Evolutionary conservation across 2,888 invertebrate genomes (phyloP).

Genomic region (Zaprionus obscuricornis): DNA sequence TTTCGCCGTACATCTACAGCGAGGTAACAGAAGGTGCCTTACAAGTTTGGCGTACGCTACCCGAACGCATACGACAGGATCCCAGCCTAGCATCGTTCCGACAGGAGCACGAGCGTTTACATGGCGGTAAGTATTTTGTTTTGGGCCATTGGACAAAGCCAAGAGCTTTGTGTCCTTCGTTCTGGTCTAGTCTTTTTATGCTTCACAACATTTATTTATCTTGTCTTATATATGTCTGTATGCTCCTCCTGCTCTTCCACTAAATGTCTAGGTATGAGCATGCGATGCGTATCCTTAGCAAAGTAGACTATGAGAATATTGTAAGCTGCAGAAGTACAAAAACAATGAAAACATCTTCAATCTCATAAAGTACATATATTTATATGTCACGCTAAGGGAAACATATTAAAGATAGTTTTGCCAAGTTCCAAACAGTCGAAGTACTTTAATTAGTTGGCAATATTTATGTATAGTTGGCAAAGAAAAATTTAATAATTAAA

Average conservation of each 20-base stretch:
- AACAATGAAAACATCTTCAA: not conserved
- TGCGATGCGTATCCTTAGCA: not conserved
- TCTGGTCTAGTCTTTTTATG: conserved; percentile 11
- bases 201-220: conserved; percentile 35
- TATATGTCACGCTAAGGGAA: no score
- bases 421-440: no score
- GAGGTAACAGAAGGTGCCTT: conserved; percentile 87
- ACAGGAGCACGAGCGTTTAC: conserved; percentile 83
- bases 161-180: not conserved
- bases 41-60: conserved; percentile 87
- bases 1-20: conserved; percentile 61
- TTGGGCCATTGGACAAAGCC: conserved; percentile 25
- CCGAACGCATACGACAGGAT: conserved; percentile 88
- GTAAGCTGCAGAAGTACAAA: conserved; percentile 4
- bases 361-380: not conserved
- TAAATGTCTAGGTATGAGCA: not conserved
- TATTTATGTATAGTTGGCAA: no score
- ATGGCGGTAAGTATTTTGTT: conserved; percentile 79
- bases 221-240: conserved; percentile 20
- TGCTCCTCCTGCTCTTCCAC: conserved; percentile 10
- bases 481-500: no score
- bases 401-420: no score
- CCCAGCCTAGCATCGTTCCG: conserved; percentile 87
- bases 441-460: no score
- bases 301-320: conserved; percentile 1